A percentile compares a stretch with the other conserved stretches of the same genome.
Evolutionary conservation across 2,797 vertebrate species (phyloP).

Genomic region (Luscinia luscinia): DNA sequence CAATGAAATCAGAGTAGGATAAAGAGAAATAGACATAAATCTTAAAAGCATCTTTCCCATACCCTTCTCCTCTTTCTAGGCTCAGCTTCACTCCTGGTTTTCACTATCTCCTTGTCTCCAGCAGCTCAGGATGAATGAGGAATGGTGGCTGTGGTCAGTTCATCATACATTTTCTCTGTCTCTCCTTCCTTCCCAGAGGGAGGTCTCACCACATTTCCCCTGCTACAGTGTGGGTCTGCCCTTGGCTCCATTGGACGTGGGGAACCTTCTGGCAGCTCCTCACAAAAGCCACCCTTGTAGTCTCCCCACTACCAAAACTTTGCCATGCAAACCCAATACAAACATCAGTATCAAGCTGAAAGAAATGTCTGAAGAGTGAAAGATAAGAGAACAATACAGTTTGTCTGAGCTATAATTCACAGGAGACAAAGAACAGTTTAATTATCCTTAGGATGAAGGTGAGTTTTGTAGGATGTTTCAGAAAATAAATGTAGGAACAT

Average conservation of each 20-base stretch:
- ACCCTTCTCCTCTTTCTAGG: neutral
- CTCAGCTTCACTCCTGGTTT: neutral
- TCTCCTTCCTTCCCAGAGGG: neutral
- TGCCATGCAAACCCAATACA: neutral
- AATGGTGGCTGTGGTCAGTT: neutral
- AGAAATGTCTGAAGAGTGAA: neutral
- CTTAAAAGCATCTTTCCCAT: neutral
- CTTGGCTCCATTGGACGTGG: fast-evolving
- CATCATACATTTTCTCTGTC: neutral
- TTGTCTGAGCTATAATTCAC: neutral
- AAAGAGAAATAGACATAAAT: neutral
- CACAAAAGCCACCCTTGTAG: neutral
- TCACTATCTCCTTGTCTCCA: neutral
- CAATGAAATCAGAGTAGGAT: neutral
- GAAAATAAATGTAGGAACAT: neutral
- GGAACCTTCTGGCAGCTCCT: neutral
- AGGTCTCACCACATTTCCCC: neutral
- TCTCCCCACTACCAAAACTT: neutral
- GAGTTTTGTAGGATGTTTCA: neutral
- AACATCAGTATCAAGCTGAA: neutral
- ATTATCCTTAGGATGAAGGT: neutral
- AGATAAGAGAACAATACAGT: neutral
- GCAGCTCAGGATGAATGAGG: neutral
- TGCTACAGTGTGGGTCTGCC: neutral
- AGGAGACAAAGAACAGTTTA: neutral